Evolutionary conservation across 1,140 invertebrate species (phyloP), one percentile per base, ranked within the genome.

Genomic region (Diorhabda sublineata): DNA sequence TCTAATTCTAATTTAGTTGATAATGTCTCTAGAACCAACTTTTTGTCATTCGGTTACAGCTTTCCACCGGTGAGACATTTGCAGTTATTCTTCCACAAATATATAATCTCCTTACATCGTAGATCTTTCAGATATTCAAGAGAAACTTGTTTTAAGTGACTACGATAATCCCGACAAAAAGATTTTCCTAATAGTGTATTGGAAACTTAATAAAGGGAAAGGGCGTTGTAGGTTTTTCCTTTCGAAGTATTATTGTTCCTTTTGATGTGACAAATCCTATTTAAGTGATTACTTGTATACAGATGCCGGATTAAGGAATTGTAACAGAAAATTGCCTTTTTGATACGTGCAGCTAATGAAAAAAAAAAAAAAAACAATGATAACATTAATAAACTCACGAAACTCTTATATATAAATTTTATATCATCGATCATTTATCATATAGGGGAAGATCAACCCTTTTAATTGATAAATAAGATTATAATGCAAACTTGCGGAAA

Each of bases 131-230:
- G 47, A 52, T 3, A 52, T 52, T 52, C 47, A 4, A 6, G 6
- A 52, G 3, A n/a, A 26, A 52, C 47, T 52, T 52, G 6, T 52
- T 3, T 52, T n/a, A n/a, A 52, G 47, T 52, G 47, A 8, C n/a
- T 52, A 52, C 47, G n/a, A 52, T 52, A 52, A 52, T 52, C 47
- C 47, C n/a, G 47, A 52, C 47, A 52, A 52, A 52, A 52, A 52
- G 47, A 52, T 52, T 52, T 52, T 52, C 47, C 47, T 52, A 52
- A 52, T 52, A 52, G 47, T 52, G 47, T 52, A n/a, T n/a, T n/a
- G 47, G 47, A 52, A 52, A 8, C 47, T 52, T 6, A 8, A 52
- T 26, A 26, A 26, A 26, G 26, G 47, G n/a, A 3, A n/a, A 52
- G n/a, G 47, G 6, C n/a, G n/a, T 52, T 52, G 47, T 52, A 8